phyloP scores from a whole-genome alignment of 1,140 invertebrate species.

The Penaeus vannamei region DNA sequence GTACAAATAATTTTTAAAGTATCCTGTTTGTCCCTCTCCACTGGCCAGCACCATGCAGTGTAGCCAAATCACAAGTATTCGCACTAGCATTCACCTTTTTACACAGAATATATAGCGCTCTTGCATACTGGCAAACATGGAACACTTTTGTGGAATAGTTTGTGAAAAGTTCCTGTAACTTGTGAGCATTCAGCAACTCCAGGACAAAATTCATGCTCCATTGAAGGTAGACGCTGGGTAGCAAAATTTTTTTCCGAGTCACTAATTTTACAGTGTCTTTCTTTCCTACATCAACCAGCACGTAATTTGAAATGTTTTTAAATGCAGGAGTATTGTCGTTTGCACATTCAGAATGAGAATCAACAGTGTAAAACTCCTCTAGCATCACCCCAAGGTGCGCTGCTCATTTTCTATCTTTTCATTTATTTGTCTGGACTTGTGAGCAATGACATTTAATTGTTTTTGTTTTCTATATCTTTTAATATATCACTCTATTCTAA shows the following conservation, averaged over 20 bases:
- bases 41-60: conserved; percentile 7
- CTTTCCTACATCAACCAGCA: conserved; percentile 2
- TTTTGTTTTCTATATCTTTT: conserved; percentile 11
- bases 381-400: background rate
- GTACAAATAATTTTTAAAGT: conserved; percentile 41
- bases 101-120: background rate
- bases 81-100: conserved; percentile 29
- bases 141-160: conserved; percentile 56
- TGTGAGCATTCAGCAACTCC: conserved; percentile 35
- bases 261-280: background rate
- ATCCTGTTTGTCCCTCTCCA: conserved; percentile 18
- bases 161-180: conserved; percentile 42
- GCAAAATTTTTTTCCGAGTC: too few species aligned
- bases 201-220: background rate
- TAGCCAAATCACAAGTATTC: conserved; percentile 28
- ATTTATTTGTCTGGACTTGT: background rate
- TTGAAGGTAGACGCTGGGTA: too few species aligned
- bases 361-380: conserved; percentile 9
- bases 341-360: conserved; percentile 57
- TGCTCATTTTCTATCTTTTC: conserved; percentile 6
- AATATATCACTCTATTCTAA: background rate
- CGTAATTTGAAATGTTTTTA: conserved; percentile 12
- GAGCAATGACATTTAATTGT: conserved; percentile 18
- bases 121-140: conserved; percentile 36
- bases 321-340: conserved; percentile 60